phyloP scores from a whole-genome alignment of 2,113 vertebrate genomes.

The Suncus etruscus region DNA sequence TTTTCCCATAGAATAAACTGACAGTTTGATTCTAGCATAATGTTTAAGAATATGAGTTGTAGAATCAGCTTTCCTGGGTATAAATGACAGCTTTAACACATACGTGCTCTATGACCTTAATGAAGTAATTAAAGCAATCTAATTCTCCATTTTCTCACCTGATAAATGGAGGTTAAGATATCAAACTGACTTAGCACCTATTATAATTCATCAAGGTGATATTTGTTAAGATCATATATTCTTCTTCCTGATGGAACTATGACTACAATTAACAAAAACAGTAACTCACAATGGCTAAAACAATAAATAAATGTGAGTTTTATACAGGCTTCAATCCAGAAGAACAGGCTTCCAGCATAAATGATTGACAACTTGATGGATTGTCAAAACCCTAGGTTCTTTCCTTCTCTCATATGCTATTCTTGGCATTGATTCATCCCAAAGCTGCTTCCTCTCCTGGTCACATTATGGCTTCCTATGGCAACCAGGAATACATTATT shows the following conservation, averaged over 20 bases:
- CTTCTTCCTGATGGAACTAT: not conserved
- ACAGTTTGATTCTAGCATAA: slow-evolving; percentile 28
- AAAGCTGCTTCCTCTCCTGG: slow-evolving; percentile 47
- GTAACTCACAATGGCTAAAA: slow-evolving; percentile 30
- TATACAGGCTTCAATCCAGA: not conserved
- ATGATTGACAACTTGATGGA: slow-evolving; percentile 41
- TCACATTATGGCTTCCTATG: slow-evolving; percentile 4
- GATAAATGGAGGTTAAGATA: not conserved
- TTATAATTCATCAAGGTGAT: slow-evolving; percentile 32
- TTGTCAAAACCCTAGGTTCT: slow-evolving; percentile 50
- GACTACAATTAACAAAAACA: slow-evolving; percentile 5
- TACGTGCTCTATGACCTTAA: not conserved
- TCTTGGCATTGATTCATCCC: slow-evolving; percentile 30
- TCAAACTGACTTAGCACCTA: not conserved
- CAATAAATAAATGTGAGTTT: slow-evolving; percentile 53
- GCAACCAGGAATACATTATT: slow-evolving; percentile 42
- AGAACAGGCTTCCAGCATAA: slow-evolving; percentile 12
- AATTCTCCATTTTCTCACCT: not conserved
- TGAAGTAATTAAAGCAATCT: not conserved
- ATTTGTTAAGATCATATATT: slow-evolving; percentile 8
- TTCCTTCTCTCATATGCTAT: slow-evolving; percentile 24
- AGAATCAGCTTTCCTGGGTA: not conserved
- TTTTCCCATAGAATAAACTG: slow-evolving; percentile 29
- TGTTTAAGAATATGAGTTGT: slow-evolving; percentile 35
- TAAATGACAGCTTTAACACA: not conserved